Evolutionary conservation across 2,888 invertebrate genomes (phyloP).

Genomic region (Mechanitis mazaeus): DNA sequence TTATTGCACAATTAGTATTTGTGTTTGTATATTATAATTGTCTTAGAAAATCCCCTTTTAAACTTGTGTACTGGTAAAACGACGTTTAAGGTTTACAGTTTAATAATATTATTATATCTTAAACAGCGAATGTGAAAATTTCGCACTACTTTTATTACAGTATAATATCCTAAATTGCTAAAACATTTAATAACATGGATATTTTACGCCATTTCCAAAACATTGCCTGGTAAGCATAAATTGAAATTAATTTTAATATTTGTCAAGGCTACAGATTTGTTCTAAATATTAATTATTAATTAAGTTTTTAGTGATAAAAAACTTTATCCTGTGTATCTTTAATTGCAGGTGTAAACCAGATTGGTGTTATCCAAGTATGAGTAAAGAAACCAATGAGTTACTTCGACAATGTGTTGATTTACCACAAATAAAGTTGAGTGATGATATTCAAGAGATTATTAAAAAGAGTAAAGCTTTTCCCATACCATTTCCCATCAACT

Average conservation of each 20-base stretch:
- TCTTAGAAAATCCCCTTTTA: too few species aligned
- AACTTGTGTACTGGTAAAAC: too few species aligned
- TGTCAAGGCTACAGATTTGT: too few species aligned
- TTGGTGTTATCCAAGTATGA: conserved; percentile 67
- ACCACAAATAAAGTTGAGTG: conserved; percentile 34
- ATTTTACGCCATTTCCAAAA: conserved; percentile 35
- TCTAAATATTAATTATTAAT: too few species aligned
- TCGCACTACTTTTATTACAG: neutral
- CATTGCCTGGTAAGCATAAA: conserved; percentile 33
- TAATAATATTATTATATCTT: too few species aligned
- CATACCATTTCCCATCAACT: conserved; percentile 44
- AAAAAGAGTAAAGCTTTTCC: conserved; percentile 44
- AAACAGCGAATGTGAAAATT: neutral
- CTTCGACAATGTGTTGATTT: conserved; percentile 52
- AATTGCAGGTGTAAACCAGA: conserved; percentile 64
- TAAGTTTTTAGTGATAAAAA: neutral
- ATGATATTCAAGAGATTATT: conserved; percentile 39
- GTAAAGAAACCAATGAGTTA: conserved; percentile 63
- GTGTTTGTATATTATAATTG: neutral
- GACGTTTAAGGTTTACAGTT: too few species aligned
- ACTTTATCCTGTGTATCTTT: neutral
- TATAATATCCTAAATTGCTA: neutral
- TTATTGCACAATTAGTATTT: neutral
- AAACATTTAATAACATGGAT: conserved; percentile 29
- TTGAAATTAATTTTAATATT: neutral